Percentiles rank a stretch among this genome's conserved stretches.
phyloP scores from a whole-genome alignment of 1,140 invertebrate species.

The Procambarus virginalis region DNA sequence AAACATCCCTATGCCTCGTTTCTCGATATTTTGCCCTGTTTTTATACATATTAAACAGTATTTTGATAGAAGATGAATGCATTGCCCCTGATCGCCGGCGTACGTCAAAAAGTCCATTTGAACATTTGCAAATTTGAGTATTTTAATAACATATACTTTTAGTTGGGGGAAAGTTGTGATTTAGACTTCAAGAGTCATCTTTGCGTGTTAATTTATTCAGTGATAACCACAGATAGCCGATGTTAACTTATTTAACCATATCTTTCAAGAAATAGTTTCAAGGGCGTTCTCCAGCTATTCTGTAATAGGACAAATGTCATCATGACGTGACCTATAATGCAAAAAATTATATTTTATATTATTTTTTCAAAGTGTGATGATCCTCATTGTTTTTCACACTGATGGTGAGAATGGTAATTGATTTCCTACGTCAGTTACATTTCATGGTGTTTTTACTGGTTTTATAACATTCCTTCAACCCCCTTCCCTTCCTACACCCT shows the following conservation, averaged over 20 bases:
- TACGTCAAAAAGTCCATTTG: not conserved
- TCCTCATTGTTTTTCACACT: not conserved
- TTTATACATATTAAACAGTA: slow-evolving; percentile 19
- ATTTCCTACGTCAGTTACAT: slow-evolving; percentile 10
- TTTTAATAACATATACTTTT: not conserved
- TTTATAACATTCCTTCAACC: slow-evolving; percentile 38
- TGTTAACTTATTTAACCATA: not conserved
- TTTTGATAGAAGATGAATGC: slow-evolving; percentile 29
- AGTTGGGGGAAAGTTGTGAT: not conserved
- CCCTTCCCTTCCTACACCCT: not conserved
- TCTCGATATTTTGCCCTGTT: slow-evolving; percentile 16
- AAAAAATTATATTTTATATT: not conserved
- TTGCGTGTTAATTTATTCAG: not conserved
- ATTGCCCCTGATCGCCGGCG: not conserved
- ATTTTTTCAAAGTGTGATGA: not conserved
- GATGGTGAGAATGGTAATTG: not conserved
- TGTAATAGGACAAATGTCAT: not conserved
- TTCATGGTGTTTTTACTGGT: slow-evolving; percentile 34
- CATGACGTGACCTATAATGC: not conserved
- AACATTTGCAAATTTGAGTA: too few relatives aligned
- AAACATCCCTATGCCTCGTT: slow-evolving; percentile 34
- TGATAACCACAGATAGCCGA: not conserved
- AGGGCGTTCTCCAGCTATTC: not conserved
- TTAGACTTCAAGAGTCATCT: not conserved
- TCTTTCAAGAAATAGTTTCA: not conserved